A percentile compares a stretch with the other conserved stretches of the same genome.
phyloP scores from a whole-genome alignment of 2,113 vertebrate species.

The Passer montanus region DNA sequence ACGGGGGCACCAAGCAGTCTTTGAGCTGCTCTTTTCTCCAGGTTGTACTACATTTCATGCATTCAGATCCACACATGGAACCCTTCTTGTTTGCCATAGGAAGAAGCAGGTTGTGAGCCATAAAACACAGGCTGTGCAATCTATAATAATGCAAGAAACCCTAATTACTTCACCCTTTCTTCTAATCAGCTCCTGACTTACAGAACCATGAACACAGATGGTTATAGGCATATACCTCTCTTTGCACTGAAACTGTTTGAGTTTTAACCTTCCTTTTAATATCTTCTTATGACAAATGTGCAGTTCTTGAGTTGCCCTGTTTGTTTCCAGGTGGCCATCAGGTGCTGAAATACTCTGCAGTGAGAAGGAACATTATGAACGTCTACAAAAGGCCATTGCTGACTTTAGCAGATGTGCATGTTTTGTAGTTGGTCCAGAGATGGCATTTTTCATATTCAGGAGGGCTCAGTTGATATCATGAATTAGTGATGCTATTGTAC shows the following conservation, averaged over 20 bases:
- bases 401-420: conserved; percentile 24
- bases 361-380: background rate
- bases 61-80: background rate
- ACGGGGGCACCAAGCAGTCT: background rate
- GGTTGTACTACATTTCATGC: background rate
- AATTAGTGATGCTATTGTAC: conserved; percentile 35
- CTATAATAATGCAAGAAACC: background rate
- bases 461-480: background rate
- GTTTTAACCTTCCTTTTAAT: background rate
- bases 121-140: background rate
- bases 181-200: background rate
- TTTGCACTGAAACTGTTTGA: background rate
- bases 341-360: background rate
- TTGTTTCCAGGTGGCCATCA: background rate
- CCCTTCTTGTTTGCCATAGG: background rate
- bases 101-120: background rate
- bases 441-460: background rate
- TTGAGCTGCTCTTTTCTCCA: background rate
- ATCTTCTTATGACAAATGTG: background rate
- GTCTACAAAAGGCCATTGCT: background rate
- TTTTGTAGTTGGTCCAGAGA: background rate
- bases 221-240: background rate
- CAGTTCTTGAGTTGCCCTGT: background rate
- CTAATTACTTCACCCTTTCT: background rate
- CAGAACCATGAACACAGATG: background rate